Evolutionary conservation across 1,140 invertebrate genomes (phyloP).

Genomic region (Drosophila parvula): DNA sequence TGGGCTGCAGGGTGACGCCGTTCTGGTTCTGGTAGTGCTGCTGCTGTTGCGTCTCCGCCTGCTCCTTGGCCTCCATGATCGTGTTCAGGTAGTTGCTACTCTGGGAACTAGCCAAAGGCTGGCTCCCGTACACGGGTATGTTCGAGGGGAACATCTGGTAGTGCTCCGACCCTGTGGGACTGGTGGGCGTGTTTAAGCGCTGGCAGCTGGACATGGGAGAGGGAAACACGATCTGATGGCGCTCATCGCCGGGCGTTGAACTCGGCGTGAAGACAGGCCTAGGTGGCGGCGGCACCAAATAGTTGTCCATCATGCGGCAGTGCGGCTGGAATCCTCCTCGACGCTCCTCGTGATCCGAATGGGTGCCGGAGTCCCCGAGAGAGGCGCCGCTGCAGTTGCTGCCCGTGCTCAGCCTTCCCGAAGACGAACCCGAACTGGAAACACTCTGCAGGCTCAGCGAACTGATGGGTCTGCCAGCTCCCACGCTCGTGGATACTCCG

Average conservation of each 20-base stretch:
- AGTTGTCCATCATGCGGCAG: conserved; percentile 85
- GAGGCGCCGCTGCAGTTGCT: conserved; percentile 90
- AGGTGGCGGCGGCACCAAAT: conserved; percentile 86
- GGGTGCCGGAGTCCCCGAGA: conserved; percentile 92
- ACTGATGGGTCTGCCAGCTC: conserved; percentile 86
- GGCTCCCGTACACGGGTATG: conserved; percentile 79
- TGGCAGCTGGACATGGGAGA: conserved; percentile 75
- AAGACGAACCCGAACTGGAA: conserved; percentile 89
- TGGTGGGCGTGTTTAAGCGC: conserved; percentile 77
- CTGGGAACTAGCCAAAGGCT: conserved; percentile 58
- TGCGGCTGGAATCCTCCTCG: conserved; percentile 85
- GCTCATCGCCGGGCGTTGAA: conserved; percentile 79
- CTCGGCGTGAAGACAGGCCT: conserved; percentile 84
- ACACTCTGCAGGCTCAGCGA: conserved; percentile 90
- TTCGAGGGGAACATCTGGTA: conserved; percentile 84
- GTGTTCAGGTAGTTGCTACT: conserved; percentile 79
- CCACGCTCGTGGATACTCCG: conserved; percentile 1
- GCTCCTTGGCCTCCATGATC: conserved; percentile 80
- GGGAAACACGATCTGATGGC: conserved; percentile 76
- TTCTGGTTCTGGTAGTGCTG: conserved; percentile 74
- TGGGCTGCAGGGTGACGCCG: conserved; percentile 79
- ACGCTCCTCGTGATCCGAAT: conserved; percentile 92
- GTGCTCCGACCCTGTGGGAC: conserved; percentile 75
- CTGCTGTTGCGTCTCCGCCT: conserved; percentile 60
- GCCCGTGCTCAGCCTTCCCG: conserved; percentile 90